Percentiles rank a stretch among this genome's conserved stretches.
Evolutionary conservation across 2,888 invertebrate species (phyloP).

Genomic region (Platyscelio sp.): DNA sequence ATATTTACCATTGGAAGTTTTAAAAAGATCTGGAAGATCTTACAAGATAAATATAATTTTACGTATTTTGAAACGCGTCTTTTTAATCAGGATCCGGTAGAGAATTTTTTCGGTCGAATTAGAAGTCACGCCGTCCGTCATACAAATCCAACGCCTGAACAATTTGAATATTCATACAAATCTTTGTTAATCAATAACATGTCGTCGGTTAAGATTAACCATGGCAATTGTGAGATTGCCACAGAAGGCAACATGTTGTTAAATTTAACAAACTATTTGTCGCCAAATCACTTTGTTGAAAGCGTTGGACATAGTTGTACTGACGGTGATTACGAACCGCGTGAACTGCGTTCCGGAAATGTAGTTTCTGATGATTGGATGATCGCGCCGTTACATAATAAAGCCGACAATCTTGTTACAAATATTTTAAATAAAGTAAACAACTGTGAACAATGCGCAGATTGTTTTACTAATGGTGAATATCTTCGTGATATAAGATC

Average conservation of each 20-base stretch:
- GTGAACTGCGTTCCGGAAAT: no score
- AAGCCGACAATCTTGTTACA: no score
- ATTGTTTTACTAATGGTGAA: no score
- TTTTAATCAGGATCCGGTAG: not conserved
- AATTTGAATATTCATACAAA: constrained; percentile 2
- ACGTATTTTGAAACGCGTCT: not conserved
- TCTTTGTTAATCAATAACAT: constrained; percentile 1
- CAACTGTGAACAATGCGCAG: no score
- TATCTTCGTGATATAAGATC: no score
- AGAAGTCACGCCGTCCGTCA: not conserved
- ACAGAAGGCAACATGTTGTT: not conserved
- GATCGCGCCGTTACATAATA: no score
- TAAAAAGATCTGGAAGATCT: not conserved
- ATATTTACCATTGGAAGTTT: constrained; percentile 3
- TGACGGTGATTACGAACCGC: not conserved
- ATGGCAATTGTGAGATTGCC: not conserved
- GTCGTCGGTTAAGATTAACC: not conserved
- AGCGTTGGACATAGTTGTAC: no score
- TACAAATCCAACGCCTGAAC: not conserved
- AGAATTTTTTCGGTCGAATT: constrained; percentile 15
- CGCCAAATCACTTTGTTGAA: no score
- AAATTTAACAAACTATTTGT: no score
- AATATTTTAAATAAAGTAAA: no score
- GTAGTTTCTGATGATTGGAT: no score
- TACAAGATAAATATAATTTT: not conserved